phyloP scores from a whole-genome alignment of 1,140 invertebrate species.

The Atta cephalotes region DNA sequence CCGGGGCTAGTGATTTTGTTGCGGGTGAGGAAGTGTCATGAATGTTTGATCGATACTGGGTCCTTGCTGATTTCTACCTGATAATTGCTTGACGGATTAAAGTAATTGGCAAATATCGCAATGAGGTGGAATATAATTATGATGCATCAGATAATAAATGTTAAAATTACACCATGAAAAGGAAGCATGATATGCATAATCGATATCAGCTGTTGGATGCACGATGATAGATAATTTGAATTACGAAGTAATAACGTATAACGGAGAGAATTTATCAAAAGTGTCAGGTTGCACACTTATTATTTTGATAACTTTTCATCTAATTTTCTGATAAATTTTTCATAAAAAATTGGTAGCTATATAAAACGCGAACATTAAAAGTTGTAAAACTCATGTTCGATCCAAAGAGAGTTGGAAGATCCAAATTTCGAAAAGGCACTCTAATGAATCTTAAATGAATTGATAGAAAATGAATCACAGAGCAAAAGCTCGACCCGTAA shows the following conservation, averaged over 20 bases:
- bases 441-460: slow-evolving; percentile 77
- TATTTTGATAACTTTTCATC: slow-evolving; percentile 25
- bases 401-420: neutral
- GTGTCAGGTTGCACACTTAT: slow-evolving; percentile 23
- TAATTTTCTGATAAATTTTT: neutral
- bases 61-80: slow-evolving; percentile 46
- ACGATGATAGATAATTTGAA: slow-evolving; percentile 31
- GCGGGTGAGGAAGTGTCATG: slow-evolving; percentile 7
- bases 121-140: slow-evolving; percentile 50
- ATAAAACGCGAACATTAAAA: neutral
- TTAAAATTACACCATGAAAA: slow-evolving; percentile 55
- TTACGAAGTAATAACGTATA: neutral
- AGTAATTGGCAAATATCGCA: slow-evolving; percentile 49
- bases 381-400: slow-evolving; percentile 26
- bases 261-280: slow-evolving; percentile 11
- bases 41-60: slow-evolving; percentile 47
- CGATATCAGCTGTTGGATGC: slow-evolving; percentile 16
- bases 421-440: slow-evolving; percentile 61
- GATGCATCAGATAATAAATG: slow-evolving; percentile 35
- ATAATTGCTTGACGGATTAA: slow-evolving; percentile 50
- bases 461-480: slow-evolving; percentile 62
- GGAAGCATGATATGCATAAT: slow-evolving; percentile 19
- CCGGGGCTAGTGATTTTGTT: slow-evolving; percentile 54
- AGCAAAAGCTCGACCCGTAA: slow-evolving; percentile 66
- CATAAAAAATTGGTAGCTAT: neutral